phyloP scores from a whole-genome alignment of 2,113 vertebrate genomes.

The Capra hircus region DNA sequence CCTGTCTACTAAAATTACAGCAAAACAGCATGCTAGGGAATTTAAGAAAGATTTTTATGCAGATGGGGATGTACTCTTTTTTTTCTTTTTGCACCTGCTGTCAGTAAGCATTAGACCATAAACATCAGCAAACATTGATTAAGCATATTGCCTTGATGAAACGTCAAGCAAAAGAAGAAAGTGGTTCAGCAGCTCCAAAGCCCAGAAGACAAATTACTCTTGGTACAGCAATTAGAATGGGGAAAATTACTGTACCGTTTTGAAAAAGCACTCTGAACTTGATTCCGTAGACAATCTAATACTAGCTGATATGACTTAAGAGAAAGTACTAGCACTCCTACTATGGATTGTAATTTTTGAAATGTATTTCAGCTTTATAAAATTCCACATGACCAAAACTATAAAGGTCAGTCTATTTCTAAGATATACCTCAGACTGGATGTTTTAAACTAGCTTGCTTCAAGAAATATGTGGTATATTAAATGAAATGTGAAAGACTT shows the following conservation, averaged over 20 bases:
- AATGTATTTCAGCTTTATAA: constrained; percentile 21
- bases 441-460: constrained; percentile 19
- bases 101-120: constrained; percentile 78
- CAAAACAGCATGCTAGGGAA: constrained; percentile 74
- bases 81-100: constrained; percentile 75
- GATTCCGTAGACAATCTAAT: constrained; percentile 47
- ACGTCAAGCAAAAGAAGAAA: constrained; percentile 65
- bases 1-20: constrained; percentile 79
- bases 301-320: constrained; percentile 24
- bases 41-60: constrained; percentile 78
- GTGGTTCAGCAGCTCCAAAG: constrained; percentile 39
- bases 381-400: background rate
- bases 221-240: constrained; percentile 56
- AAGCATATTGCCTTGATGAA: constrained; percentile 78
- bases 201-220: constrained; percentile 63
- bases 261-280: constrained; percentile 25
- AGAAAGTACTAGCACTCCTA: background rate
- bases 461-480: constrained; percentile 28
- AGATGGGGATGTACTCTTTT: constrained; percentile 74
- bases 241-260: constrained; percentile 39
- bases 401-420: constrained; percentile 23
- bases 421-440: constrained; percentile 3
- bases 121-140: constrained; percentile 81
- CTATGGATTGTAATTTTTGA: background rate
- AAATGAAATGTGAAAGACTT: constrained; percentile 3